Evolutionary conservation across 1,140 invertebrate genomes (phyloP).

Genomic region (Helicoverpa zea): DNA sequence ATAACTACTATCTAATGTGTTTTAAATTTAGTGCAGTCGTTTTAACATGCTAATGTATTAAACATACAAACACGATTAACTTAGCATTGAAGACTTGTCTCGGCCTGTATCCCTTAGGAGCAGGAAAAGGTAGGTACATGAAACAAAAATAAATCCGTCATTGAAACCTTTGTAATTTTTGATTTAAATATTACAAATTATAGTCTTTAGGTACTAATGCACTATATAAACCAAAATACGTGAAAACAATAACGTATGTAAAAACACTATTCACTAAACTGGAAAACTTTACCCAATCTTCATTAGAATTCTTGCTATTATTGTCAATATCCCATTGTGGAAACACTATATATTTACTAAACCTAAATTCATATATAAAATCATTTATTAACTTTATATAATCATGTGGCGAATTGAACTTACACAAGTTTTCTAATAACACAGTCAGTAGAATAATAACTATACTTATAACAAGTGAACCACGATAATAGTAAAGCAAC

Average conservation of each 20-base stretch:
- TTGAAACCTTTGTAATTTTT: background rate
- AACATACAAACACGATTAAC: background rate
- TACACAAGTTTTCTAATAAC: background rate
- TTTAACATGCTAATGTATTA: too few relatives aligned
- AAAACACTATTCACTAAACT: slow-evolving; percentile 12
- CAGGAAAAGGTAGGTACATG: too few relatives aligned
- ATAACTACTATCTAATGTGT: too few relatives aligned
- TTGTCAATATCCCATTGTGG: slow-evolving; percentile 11
- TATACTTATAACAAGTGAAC: background rate
- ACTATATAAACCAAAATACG: background rate
- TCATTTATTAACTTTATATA: background rate
- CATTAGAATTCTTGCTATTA: background rate
- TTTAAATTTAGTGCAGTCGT: too few relatives aligned
- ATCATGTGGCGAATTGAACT: background rate
- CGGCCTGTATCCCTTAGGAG: too few relatives aligned
- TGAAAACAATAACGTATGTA: background rate
- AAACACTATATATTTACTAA: background rate
- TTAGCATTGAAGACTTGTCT: background rate
- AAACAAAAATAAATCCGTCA: too few relatives aligned
- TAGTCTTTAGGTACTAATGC: background rate
- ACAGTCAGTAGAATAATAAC: background rate
- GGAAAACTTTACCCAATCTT: slow-evolving; percentile 18
- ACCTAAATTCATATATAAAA: slow-evolving; percentile 16
- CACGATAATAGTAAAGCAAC: slow-evolving; percentile 6
- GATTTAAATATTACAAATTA: background rate